Percentiles rank a stretch among this genome's conserved stretches.
Conservation (phyloP, 2,797 vertebrate genomes). For the Coregonus ussuriensis region DNA sequence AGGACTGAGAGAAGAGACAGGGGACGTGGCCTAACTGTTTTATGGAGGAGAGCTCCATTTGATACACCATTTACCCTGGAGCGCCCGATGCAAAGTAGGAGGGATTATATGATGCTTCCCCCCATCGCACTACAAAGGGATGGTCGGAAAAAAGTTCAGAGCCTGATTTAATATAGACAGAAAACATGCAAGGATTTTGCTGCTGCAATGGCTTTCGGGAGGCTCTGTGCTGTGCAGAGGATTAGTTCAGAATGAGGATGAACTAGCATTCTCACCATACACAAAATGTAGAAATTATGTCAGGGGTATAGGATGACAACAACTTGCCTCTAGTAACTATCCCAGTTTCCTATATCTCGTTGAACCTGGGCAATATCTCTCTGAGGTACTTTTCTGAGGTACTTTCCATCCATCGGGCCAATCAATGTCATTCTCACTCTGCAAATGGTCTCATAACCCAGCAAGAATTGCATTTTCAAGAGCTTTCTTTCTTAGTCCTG, state of each 20-base stretch:
- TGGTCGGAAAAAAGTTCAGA: constrained; percentile 33
- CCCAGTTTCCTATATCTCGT: not conserved
- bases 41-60: constrained; percentile 52
- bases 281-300: not conserved
- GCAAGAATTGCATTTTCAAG: not conserved
- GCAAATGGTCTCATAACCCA: constrained; percentile 4
- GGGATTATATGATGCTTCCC: constrained; percentile 54
- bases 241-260: not conserved
- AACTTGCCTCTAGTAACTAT: not conserved
- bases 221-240: constrained; percentile 5
- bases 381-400: not conserved
- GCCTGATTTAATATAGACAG: constrained; percentile 50
- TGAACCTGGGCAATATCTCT: not conserved
- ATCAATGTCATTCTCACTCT: constrained; percentile 16
- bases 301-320: not conserved
- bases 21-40: constrained; percentile 60
- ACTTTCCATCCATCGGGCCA: constrained; percentile 11
- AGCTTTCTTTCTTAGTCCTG: constrained; percentile 17
- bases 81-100: constrained; percentile 53
- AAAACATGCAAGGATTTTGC: constrained; percentile 41
- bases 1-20: constrained; percentile 27
- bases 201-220: constrained; percentile 21
- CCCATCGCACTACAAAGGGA: constrained; percentile 53
- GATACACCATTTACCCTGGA: constrained; percentile 49
- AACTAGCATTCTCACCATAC: not conserved